These are phyloP conservation scores for Sardina pilchardus DNA, from an alignment of 2,113 vertebrate genomes.

Conservation along the genomic window DNA sequence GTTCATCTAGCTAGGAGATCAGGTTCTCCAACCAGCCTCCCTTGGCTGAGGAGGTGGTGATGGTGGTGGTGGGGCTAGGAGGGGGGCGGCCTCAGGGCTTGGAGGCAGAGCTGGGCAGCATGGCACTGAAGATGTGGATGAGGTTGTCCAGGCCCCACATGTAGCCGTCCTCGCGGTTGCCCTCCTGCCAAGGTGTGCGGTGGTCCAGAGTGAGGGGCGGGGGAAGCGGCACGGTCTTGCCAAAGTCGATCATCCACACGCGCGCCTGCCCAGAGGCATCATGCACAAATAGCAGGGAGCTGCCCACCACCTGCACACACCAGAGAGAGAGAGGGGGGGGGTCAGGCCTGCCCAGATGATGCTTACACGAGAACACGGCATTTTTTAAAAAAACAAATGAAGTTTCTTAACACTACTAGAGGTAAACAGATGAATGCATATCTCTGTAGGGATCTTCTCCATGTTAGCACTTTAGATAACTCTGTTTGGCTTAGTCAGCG, in stretches of 20 bases:
- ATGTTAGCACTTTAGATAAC: too few relatives aligned
- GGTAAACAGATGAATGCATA: too few relatives aligned
- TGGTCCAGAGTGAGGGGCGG: conserved; percentile 76
- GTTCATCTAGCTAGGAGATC: background rate
- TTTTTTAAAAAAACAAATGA: too few relatives aligned
- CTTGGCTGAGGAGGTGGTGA: background rate
- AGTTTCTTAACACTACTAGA: too few relatives aligned
- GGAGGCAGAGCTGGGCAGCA: conserved; percentile 59
- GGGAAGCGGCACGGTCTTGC: conserved; percentile 81
- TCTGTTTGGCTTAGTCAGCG: too few relatives aligned
- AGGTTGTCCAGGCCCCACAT: conserved; percentile 90
- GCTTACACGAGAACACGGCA: background rate
- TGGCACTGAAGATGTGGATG: conserved; percentile 72
- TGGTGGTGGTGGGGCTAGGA: background rate
- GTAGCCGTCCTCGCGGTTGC: conserved; percentile 89
- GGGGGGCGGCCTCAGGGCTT: conserved; percentile 41
- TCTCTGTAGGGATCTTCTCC: too few relatives aligned
- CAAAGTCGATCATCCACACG: conserved; percentile 95
- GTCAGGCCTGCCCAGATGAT: background rate
- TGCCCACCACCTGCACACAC: conserved; percentile 82
- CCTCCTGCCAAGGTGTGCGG: conserved; percentile 83
- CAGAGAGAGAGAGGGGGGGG: too few relatives aligned
- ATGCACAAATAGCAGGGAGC: conserved; percentile 88
- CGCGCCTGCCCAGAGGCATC: conserved; percentile 78
- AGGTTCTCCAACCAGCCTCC: background rate